Percentiles rank a stretch among this genome's conserved stretches.
phyloP scores from a whole-genome alignment of 2,888 invertebrate genomes.

The Campoletis raptor region DNA sequence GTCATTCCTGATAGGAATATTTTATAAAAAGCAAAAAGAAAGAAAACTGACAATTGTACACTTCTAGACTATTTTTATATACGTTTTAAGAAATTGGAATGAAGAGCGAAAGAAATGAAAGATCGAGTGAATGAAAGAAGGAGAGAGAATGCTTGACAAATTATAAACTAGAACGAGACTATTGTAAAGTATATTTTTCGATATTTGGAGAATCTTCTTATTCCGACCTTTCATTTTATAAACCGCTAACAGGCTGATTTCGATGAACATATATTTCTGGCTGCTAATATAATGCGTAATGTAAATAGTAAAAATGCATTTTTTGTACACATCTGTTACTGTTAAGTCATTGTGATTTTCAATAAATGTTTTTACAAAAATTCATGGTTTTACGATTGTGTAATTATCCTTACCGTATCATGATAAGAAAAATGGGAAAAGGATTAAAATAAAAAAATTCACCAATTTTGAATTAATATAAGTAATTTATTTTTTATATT shows the following conservation, averaged over 20 bases:
- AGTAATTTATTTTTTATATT: conserved; percentile 76
- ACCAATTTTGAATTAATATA: conserved; percentile 73
- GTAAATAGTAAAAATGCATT: conserved; percentile 73
- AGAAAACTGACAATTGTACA: conserved; percentile 77
- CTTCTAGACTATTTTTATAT: conserved; percentile 81
- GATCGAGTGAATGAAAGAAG: conserved; percentile 7
- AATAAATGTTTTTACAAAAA: conserved; percentile 77
- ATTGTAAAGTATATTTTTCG: conserved; percentile 73
- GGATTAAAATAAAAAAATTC: conserved; percentile 35
- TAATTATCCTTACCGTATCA: not conserved
- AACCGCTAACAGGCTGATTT: conserved; percentile 68
- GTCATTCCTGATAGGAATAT: conserved; percentile 51
- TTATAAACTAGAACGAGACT: conserved; percentile 55
- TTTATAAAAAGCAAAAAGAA: conserved; percentile 42
- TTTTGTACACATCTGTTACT: conserved; percentile 76
- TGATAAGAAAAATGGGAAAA: not conserved
- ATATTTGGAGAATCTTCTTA: conserved; percentile 69
- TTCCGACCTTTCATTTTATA: conserved; percentile 73
- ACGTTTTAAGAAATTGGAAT: conserved; percentile 76
- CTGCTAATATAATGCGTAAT: conserved; percentile 68
- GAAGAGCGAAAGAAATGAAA: not conserved
- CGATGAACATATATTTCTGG: conserved; percentile 64
- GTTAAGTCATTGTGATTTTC: conserved; percentile 80
- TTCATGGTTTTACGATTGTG: conserved; percentile 23
- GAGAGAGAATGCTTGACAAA: conserved; percentile 40